Conservation (phyloP, 2,797 vertebrate genomes). For the Gorsachius magnificus region DNA sequence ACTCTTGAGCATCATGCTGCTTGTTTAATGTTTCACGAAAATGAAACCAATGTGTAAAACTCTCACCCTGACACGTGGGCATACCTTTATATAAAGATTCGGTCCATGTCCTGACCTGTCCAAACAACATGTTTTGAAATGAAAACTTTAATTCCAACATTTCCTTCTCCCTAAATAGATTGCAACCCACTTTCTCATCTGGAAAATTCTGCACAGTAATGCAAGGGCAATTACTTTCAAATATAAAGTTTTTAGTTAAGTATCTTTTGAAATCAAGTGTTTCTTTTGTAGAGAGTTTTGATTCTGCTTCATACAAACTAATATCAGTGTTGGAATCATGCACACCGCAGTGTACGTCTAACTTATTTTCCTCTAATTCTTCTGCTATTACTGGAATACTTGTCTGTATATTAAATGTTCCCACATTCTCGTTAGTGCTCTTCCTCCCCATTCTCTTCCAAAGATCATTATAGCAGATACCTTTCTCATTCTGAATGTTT, state of each 20-base stretch:
- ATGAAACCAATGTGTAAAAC: background rate
- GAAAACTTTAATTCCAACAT: background rate
- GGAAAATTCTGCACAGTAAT: background rate
- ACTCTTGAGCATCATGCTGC: background rate
- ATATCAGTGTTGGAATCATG: background rate
- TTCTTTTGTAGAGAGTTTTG: background rate
- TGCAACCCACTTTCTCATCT: background rate
- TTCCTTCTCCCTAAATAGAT: background rate
- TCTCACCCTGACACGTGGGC: background rate
- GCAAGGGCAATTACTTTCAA: background rate
- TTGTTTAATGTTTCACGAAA: background rate
- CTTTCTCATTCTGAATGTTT: background rate
- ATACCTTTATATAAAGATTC: background rate
- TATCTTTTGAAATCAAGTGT: background rate
- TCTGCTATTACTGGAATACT: background rate
- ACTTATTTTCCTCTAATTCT: background rate
- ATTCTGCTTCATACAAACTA: background rate
- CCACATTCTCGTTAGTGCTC: background rate
- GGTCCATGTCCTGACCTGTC: background rate
- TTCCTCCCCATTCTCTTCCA: background rate
- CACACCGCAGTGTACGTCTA: background rate
- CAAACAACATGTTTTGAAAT: background rate
- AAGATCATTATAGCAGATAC: background rate
- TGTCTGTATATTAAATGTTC: background rate
- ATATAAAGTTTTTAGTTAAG: background rate